Evolutionary conservation across 2,113 vertebrate species (phyloP).

Genomic region (Pedetes capensis): DNA sequence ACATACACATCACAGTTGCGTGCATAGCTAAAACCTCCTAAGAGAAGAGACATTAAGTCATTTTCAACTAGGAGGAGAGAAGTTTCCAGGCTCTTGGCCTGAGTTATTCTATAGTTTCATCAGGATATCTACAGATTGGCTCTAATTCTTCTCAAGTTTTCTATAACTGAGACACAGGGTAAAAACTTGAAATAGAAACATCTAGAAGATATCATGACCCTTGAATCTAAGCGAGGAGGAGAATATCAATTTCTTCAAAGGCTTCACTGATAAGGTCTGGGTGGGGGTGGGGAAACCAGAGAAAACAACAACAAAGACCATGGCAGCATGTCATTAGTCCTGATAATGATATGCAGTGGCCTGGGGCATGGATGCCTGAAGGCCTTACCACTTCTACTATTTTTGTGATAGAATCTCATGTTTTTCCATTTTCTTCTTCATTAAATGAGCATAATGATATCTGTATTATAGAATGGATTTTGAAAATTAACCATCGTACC

Average conservation of each 20-base stretch:
- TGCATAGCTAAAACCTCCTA: not conserved
- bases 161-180: not conserved
- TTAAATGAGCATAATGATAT: not conserved
- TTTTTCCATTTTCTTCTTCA: not conserved
- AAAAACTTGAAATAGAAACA: not conserved
- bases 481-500: not conserved
- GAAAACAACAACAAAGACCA: not conserved
- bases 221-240: not conserved
- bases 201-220: not conserved
- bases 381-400: not conserved
- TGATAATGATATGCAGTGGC: rapidly evolving
- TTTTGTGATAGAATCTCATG: not conserved
- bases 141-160: not conserved
- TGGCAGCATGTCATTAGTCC: not conserved
- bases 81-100: not conserved
- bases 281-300: not conserved
- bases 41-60: not conserved
- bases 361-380: rapidly evolving
- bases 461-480: not conserved
- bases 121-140: not conserved
- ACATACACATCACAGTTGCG: too few relatives aligned
- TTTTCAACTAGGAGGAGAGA: not conserved
- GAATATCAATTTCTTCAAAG: not conserved
- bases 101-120: not conserved
- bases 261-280: not conserved